Base-by-base conservation (phyloP, 64 coral and sea anemone genomes). In the Pachyseris speciosa region DNA sequence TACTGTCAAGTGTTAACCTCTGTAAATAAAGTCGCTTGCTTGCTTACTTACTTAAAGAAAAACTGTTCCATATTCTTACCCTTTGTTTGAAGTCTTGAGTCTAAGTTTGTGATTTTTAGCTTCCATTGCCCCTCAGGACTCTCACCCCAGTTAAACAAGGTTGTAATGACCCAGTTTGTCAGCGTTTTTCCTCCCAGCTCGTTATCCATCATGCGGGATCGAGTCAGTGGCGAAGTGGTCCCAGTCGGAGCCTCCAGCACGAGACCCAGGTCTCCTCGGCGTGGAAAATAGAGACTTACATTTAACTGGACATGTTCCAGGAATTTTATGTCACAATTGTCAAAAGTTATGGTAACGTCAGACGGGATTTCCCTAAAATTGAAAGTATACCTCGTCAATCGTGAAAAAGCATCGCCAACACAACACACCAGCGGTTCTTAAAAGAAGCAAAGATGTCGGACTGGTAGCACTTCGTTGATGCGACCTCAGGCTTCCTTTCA, bases 261-360 rank as follows among this genome's bases (percentile, higher is more conserved):
- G 1, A 87, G 48, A 3, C 34, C 24, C 48, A 87, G 27, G 36
- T 87, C 69, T 9, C 85, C 85, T 25, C 85, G 85, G 7, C 68
- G 85, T 4, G 6, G 1, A 36, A 87, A 87, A 87, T 42, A 15
- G 22, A 87, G 85, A 87, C 74, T 58, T 12, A 87, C 49, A 25
- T 59, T 87, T 4, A 87, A 17, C 15, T 87, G 85, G 15, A 87
- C 85, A 36, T 87, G 85, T 34, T 87, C 85, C 45, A 87, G 68
- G 44, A 72, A 73, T 57, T 50, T 87, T 10, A 87, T 87, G 0
- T 31, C 12, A 13, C 85, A 87, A 58, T 86, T 57, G 9, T 19
- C 67, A 38, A 36, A 34, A 42, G 68, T 58, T 20, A 60, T 33
- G 0, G 50, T 41, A 55, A 87, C 24, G 1, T 7, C 10, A 22